Percentiles rank a stretch among this genome's conserved stretches.
Conservation (phyloP, 1,140 invertebrate species). For the Aphis craccivora region DNA sequence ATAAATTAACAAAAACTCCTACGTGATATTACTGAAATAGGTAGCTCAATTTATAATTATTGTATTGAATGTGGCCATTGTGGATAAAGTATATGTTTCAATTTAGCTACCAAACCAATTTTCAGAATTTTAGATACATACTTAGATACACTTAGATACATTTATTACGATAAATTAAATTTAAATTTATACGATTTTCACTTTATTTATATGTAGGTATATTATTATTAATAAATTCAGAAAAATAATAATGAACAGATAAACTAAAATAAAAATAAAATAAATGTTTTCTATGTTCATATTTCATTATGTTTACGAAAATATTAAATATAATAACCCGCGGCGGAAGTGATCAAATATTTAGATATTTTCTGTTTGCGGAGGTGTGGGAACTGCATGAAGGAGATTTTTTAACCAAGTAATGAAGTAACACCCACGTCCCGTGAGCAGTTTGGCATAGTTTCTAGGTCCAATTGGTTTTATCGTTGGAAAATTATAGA, state of each 20-base stretch:
- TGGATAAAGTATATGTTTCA: background rate
- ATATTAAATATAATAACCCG: background rate
- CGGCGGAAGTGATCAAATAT: conserved; percentile 7
- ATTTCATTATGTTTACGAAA: background rate
- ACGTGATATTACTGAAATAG: background rate
- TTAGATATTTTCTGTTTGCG: background rate
- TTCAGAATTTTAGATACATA: background rate
- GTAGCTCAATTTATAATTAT: background rate
- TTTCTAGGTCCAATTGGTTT: conserved; percentile 36
- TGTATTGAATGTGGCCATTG: background rate
- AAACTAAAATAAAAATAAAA: background rate
- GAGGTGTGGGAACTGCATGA: background rate
- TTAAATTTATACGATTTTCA: background rate
- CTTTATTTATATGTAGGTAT: background rate
- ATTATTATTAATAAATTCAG: background rate
- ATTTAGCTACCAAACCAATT: background rate
- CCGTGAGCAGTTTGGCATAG: conserved; percentile 26
- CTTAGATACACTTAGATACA: no score
- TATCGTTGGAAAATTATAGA: conserved; percentile 15
- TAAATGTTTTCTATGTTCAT: background rate
- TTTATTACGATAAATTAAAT: background rate
- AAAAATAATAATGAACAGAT: background rate
- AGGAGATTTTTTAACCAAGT: conserved; percentile 11
- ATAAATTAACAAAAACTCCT: conserved; percentile 12
- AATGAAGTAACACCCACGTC: conserved; percentile 29